phyloP scores from a whole-genome alignment of 2,113 vertebrate genomes.

The Mugil cephalus region DNA sequence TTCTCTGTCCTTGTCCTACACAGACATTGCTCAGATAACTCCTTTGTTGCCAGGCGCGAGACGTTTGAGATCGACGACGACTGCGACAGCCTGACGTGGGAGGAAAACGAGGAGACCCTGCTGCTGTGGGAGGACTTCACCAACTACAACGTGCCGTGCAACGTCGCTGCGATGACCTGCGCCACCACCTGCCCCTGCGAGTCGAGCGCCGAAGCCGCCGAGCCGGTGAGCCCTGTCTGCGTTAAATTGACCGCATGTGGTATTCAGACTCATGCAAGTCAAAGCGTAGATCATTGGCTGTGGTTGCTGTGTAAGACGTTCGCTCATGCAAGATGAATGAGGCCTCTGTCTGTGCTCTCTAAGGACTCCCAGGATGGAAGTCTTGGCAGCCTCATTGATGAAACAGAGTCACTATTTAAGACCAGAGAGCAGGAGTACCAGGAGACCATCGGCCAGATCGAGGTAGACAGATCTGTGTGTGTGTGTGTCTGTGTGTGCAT shows the following conservation, averaged over 20 bases:
- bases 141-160: constrained; percentile 90
- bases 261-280: constrained; percentile 16
- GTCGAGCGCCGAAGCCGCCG: constrained; percentile 83
- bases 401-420: constrained; percentile 97
- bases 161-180: constrained; percentile 33
- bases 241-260: neutral
- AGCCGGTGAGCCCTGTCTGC: constrained; percentile 74
- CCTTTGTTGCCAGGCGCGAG: constrained; percentile 88
- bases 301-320: constrained; percentile 51
- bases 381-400: constrained; percentile 94
- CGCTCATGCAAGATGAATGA: constrained; percentile 66
- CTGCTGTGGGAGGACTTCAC: constrained; percentile 98
- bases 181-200: constrained; percentile 38
- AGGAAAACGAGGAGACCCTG: constrained; percentile 96
- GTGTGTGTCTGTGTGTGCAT: neutral
- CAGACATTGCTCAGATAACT: constrained; percentile 84
- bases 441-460: constrained; percentile 96
- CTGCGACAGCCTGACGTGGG: constrained; percentile 98
- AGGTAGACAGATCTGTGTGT: constrained; percentile 81
- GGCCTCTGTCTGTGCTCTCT: constrained; percentile 49
- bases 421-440: constrained; percentile 97
- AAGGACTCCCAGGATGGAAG: constrained; percentile 90
- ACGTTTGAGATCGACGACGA: constrained; percentile 95
- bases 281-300: constrained; percentile 16
- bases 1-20: constrained; percentile 37